Percentiles rank a stretch among this genome's conserved stretches.
Conservation (phyloP, 2,797 vertebrate species). For the Chloroceryle amazona region DNA sequence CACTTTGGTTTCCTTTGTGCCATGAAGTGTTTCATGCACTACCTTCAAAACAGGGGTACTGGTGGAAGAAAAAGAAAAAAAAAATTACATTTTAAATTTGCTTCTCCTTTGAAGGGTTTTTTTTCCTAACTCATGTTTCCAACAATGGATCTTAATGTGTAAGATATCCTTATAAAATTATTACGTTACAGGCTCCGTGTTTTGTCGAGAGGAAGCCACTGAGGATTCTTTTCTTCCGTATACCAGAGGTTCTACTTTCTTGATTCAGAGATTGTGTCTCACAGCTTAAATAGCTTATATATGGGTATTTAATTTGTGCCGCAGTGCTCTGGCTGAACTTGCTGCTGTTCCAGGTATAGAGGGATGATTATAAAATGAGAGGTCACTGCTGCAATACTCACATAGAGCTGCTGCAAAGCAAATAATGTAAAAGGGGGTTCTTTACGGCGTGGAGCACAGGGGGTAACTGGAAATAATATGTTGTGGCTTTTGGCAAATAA, state of each 20-base stretch:
- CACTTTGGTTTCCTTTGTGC: neutral
- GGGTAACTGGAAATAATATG: constrained; percentile 36
- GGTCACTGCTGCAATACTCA: neutral
- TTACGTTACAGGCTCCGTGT: neutral
- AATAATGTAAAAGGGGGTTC: neutral
- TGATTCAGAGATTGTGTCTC: neutral
- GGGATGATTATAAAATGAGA: neutral
- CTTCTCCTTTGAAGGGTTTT: neutral
- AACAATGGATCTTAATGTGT: neutral
- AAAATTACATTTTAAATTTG: neutral
- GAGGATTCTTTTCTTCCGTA: neutral
- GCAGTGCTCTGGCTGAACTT: neutral
- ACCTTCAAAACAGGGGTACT: neutral
- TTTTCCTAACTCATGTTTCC: neutral
- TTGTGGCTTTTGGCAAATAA: constrained; percentile 66
- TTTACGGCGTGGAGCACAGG: neutral
- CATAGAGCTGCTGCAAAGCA: neutral
- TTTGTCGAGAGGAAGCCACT: neutral
- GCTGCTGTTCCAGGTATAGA: neutral
- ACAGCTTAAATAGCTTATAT: neutral
- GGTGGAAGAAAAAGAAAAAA: neutral
- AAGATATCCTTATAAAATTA: neutral
- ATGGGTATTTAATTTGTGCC: neutral
- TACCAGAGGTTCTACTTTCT: neutral
- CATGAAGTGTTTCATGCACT: neutral